Evolutionary conservation across 2,888 invertebrate genomes (phyloP).

Genomic region (Xylota sylvarum): DNA sequence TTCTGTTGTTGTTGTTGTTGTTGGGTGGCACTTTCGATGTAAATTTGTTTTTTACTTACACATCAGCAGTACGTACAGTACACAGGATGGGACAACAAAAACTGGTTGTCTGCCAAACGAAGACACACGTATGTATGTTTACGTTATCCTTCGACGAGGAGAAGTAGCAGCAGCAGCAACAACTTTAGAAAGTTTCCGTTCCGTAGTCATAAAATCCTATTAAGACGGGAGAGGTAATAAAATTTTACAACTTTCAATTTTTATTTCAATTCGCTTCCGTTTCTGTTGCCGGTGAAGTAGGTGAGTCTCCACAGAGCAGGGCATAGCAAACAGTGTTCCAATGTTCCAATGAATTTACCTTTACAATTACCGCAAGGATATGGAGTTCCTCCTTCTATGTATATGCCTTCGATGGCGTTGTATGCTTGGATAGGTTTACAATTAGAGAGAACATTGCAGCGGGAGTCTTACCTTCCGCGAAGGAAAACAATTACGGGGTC

Average conservation of each 20-base stretch:
- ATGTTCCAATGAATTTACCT: slow-evolving; percentile 46
- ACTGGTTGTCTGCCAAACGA: slow-evolving; percentile 39
- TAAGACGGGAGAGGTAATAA: slow-evolving; percentile 79
- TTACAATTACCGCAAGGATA: slow-evolving; percentile 43
- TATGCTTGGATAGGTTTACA: slow-evolving; percentile 59
- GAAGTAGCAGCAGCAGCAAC: slow-evolving; percentile 31
- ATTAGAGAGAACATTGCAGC: slow-evolving; percentile 52
- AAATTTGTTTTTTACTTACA: slow-evolving; percentile 60
- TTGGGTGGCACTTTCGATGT: slow-evolving; percentile 57
- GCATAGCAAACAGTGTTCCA: slow-evolving; percentile 8
- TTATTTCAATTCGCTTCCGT: slow-evolving; percentile 79
- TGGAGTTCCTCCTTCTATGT: neutral
- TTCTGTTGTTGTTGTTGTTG: slow-evolving; percentile 17
- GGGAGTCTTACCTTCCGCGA: neutral
- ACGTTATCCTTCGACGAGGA: slow-evolving; percentile 61
- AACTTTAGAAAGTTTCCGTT: slow-evolving; percentile 70
- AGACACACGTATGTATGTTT: slow-evolving; percentile 66
- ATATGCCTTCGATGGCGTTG: slow-evolving; percentile 12
- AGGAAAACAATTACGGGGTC: slow-evolving; percentile 66
- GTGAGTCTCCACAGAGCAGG: neutral
- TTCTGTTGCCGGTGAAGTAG: slow-evolving; percentile 25
- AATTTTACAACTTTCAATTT: slow-evolving; percentile 83
- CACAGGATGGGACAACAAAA: neutral
- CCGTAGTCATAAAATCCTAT: slow-evolving; percentile 71
- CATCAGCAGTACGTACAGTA: slow-evolving; percentile 17